Percentiles rank a stretch among this genome's conserved stretches.
These are phyloP conservation scores for Epizoanthus rinbou DNA, from an alignment of 92 coral and sea anemone genomes.

Conservation along the genomic window DNA sequence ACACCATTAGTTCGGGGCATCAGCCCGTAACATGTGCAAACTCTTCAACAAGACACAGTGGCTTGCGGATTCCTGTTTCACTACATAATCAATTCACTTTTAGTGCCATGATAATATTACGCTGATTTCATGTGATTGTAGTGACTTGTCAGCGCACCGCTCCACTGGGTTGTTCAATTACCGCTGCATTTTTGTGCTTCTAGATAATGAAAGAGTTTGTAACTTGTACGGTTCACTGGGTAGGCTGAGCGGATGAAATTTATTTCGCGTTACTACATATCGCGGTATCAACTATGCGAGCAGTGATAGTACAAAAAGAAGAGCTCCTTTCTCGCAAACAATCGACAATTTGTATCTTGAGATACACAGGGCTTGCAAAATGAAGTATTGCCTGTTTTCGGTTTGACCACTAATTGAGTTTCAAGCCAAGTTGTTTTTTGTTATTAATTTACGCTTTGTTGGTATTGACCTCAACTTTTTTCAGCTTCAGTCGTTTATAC, in stretches of 20 bases:
- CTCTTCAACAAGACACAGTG: background rate
- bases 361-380: background rate
- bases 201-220: constrained; percentile 16
- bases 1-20: background rate
- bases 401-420: no score
- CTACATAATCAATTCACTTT: background rate
- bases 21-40: background rate
- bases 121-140: background rate
- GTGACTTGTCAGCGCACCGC: constrained; percentile 2
- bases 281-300: background rate
- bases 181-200: constrained; percentile 36
- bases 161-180: constrained; percentile 32
- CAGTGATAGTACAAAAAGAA: background rate
- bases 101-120: background rate
- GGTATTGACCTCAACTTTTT: background rate
- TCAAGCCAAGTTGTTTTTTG: constrained; percentile 4
- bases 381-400: no score
- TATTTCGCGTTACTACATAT: background rate
- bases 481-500: background rate
- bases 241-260: background rate
- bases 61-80: background rate
- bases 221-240: background rate
- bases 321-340: background rate
- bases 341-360: background rate
- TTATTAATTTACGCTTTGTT: constrained; percentile 23